These are phyloP conservation scores for Aldrovandia affinis DNA, from an alignment of 2,797 vertebrate species.

Conservation along the genomic window DNA sequence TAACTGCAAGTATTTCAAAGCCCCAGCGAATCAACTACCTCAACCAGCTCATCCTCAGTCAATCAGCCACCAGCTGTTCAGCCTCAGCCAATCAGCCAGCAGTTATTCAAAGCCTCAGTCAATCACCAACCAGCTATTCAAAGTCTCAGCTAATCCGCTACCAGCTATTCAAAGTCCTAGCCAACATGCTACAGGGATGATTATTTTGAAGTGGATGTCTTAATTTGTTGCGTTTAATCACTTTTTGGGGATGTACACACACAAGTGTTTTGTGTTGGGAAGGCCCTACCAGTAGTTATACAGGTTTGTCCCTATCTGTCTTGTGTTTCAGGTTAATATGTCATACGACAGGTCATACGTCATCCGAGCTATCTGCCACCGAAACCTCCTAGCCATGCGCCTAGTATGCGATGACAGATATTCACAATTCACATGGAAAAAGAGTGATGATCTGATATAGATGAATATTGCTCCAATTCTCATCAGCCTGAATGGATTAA, in stretches of 20 bases:
- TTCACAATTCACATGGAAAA: neutral
- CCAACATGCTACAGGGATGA: neutral
- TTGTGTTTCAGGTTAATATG: neutral
- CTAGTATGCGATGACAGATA: neutral
- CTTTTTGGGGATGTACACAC: neutral
- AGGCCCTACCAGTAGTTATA: neutral
- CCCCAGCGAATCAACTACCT: neutral
- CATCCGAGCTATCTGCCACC: neutral
- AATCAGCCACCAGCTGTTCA: neutral
- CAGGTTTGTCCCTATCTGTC: neutral
- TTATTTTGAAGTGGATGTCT: neutral
- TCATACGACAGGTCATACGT: too few species aligned
- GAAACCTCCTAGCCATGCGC: neutral
- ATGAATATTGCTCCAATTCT: neutral
- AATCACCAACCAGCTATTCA: neutral
- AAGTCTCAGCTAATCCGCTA: neutral
- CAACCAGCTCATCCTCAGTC: neutral
- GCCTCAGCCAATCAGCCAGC: neutral
- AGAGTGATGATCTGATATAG: neutral
- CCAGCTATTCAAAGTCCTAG: neutral
- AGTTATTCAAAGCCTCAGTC: neutral
- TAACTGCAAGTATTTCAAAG: neutral
- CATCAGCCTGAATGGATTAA: constrained; percentile 15
- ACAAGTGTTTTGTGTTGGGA: neutral
- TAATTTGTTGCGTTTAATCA: neutral